Percentiles rank a stretch among this genome's conserved stretches.
Evolutionary conservation across 2,888 invertebrate species (phyloP).

Genomic region (Drosophila kambysellisi): DNA sequence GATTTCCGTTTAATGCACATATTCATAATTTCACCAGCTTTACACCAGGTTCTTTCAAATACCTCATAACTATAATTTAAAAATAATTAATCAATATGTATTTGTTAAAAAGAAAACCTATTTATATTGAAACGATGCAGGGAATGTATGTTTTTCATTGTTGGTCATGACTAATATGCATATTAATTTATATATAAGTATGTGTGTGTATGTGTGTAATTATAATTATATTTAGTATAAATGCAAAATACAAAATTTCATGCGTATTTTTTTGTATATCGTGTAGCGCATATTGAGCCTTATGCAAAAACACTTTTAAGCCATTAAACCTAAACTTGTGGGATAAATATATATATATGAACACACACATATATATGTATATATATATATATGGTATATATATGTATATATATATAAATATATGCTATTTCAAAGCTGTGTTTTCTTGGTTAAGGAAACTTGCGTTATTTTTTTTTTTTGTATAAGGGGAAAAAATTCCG

Average conservation of each 20-base stretch:
- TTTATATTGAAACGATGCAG: slow-evolving; percentile 23
- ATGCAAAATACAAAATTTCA: slow-evolving; percentile 64
- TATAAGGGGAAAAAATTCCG: slow-evolving; percentile 6
- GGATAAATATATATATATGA: neutral
- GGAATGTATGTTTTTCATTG: slow-evolving; percentile 44
- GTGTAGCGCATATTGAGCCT: slow-evolving; percentile 39
- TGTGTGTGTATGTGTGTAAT: slow-evolving; percentile 8
- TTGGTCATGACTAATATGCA: slow-evolving; percentile 41
- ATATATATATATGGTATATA: slow-evolving; percentile 24
- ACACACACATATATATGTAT: slow-evolving; percentile 27
- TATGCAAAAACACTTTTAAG: slow-evolving; percentile 32
- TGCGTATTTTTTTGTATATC: slow-evolving; percentile 36
- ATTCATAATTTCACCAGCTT: slow-evolving; percentile 1
- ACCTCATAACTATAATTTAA: slow-evolving; percentile 19
- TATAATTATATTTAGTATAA: slow-evolving; percentile 60
- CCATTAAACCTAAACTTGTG: slow-evolving; percentile 30
- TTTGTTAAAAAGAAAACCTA: slow-evolving; percentile 23
- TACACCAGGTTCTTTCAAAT: neutral
- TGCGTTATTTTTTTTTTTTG: slow-evolving; percentile 31
- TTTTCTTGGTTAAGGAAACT: slow-evolving; percentile 56
- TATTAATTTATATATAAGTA: slow-evolving; percentile 23
- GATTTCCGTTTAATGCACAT: neutral
- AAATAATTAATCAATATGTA: slow-evolving; percentile 35
- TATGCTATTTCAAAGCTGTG: slow-evolving; percentile 36
- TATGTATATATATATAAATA: slow-evolving; percentile 23